Evolutionary conservation across 2,797 vertebrate species (phyloP), one percentile per base, ranked within the genome.

Genomic region (Alauda arvensis): DNA sequence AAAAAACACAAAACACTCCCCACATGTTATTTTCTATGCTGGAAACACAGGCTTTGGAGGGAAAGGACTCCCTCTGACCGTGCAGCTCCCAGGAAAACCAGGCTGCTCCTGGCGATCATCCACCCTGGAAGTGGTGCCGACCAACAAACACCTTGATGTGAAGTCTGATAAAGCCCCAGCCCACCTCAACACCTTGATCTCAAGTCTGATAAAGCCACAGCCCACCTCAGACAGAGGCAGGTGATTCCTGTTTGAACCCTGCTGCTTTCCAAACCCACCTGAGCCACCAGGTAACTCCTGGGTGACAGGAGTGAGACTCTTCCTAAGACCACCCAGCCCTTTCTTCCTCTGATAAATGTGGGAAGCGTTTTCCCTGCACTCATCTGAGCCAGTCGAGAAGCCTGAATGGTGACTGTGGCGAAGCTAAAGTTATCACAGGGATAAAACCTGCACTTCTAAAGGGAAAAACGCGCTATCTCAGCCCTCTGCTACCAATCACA

Each of bases 361-460:
- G 59, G 19, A 34, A 75, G n/a, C 2, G 0, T 18, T 74, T 66
- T 18, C 69, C 13, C 59, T 3, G 46, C 39, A 0, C 81, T 69
- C 62, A 33, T 12, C 77, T 3, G 2, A 74, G 85, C n/a, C 94
- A 39, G 70, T 6, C 0, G 11, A 74, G 88, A 56, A 86, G 81
- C 68, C 68, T 16, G 24, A 77, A 33, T 0, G 8, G 29, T 4
- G 68, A 45, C 62, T 42, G 77, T 2, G 61, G 90, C 2, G 43
- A 67, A 94, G 88, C 78, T 75, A 12, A 63, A 87, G 89, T 63
- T 77, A 9, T 63, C 79, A 33, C 55, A 12, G 2, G 61, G 91
- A 85, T 70, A 78, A 91, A 94, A 86, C 23, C 89, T 85, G 29
- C 77, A 12, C 7, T 45, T 86, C 75, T 43, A 4, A 89, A 56